Percentiles rank a stretch among this genome's conserved stretches.
These are phyloP conservation scores for Junonia oenone DNA, from an alignment of 2,888 invertebrate species.

Conservation along the genomic window DNA sequence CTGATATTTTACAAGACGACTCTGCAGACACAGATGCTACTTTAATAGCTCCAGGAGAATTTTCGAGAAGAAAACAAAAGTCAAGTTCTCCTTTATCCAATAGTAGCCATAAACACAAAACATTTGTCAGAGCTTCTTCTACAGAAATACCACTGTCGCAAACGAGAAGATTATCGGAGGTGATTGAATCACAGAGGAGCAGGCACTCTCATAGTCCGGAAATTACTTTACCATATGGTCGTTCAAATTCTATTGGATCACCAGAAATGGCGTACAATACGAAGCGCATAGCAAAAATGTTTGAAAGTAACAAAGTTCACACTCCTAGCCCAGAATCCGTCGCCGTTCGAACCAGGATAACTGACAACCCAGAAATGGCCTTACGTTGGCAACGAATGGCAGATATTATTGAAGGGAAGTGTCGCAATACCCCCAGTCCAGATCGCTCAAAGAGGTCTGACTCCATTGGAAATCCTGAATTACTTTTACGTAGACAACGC, in stretches of 20 bases:
- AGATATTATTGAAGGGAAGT: conserved; percentile 60
- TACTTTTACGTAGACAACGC: conserved; percentile 54
- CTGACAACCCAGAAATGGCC: conserved; percentile 50
- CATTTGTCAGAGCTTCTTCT: conserved; percentile 36
- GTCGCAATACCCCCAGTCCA: conserved; percentile 48
- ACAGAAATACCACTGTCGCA: conserved; percentile 35
- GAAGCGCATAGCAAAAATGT: conserved; percentile 54
- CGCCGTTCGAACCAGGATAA: conserved; percentile 43
- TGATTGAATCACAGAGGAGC: conserved; percentile 36
- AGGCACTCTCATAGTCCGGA: conserved; percentile 51
- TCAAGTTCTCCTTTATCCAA: conserved; percentile 33
- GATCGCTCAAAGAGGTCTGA: conserved; percentile 47
- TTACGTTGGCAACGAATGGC: conserved; percentile 56
- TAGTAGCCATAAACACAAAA: conserved; percentile 32
- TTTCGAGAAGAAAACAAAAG: conserved; percentile 32
- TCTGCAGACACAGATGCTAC: conserved; percentile 56
- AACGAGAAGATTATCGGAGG: conserved; percentile 48
- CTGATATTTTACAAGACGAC: conserved; percentile 49
- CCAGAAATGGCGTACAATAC: conserved; percentile 46
- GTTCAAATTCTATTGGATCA: conserved; percentile 54
- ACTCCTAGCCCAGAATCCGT: conserved; percentile 51
- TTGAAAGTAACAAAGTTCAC: conserved; percentile 52
- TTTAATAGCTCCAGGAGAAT: conserved; percentile 36
- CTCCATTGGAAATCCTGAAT: conserved; percentile 52
- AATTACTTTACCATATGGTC: conserved; percentile 32